phyloP scores from a whole-genome alignment of 1,140 invertebrate species.

The Drosophila willistoni region DNA sequence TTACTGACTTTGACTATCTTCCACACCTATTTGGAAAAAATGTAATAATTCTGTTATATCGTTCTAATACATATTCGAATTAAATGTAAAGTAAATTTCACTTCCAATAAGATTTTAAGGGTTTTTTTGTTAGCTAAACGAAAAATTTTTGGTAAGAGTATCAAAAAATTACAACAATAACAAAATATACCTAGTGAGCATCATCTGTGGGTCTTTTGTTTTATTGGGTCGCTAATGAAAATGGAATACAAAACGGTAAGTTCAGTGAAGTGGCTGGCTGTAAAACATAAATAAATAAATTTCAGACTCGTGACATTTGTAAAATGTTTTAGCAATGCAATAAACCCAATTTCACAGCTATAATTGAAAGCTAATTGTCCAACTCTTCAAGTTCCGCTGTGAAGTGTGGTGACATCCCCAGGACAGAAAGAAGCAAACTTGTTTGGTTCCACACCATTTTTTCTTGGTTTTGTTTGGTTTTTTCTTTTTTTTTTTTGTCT shows the following conservation, averaged over 20 bases:
- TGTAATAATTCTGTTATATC: no score
- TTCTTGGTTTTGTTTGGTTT: constrained; percentile 17
- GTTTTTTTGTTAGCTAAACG: no score
- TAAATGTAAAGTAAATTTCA: no score
- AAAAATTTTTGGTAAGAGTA: constrained; percentile 23
- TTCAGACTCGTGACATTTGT: constrained; percentile 76
- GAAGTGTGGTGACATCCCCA: constrained; percentile 41
- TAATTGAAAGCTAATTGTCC: constrained; percentile 70
- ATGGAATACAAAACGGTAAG: constrained; percentile 55
- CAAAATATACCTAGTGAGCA: background rate
- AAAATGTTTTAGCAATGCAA: constrained; percentile 75
- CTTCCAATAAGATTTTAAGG: no score
- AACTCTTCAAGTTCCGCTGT: constrained; percentile 23
- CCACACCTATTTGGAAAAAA: no score
- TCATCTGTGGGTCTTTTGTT: background rate
- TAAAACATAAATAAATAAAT: constrained; percentile 80
- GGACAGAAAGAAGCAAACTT: constrained; percentile 36
- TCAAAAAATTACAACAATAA: background rate
- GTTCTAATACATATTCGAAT: no score
- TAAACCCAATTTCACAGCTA: constrained; percentile 77
- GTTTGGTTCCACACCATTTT: background rate
- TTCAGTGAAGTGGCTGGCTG: constrained; percentile 54
- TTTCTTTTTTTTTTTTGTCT: constrained; percentile 42
- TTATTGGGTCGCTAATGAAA: constrained; percentile 71
- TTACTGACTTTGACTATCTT: no score